Evolutionary conservation across 2,797 vertebrate genomes (phyloP).

Genomic region (Lithobates sylvaticus): DNA sequence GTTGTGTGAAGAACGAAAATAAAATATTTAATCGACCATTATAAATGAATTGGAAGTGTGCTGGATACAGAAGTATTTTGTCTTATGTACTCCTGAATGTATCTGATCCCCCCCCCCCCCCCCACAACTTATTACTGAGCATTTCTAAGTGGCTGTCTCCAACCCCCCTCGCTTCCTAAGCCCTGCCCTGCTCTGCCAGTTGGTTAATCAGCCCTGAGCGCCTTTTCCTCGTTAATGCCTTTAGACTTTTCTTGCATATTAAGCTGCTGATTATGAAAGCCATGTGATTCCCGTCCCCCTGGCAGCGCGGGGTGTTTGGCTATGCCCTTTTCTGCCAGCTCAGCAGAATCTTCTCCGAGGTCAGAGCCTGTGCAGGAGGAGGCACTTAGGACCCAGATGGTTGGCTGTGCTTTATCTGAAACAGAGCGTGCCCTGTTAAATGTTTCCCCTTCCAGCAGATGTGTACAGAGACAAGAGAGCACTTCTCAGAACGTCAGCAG

Average conservation of each 20-base stretch:
- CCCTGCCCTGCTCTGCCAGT: slow-evolving; percentile 34
- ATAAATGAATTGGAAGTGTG: no score
- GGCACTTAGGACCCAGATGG: not conserved
- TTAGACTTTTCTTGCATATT: slow-evolving; percentile 41
- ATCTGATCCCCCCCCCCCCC: no score
- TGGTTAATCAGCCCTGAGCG: slow-evolving; percentile 40
- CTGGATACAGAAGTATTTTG: no score
- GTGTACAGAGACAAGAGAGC: not conserved
- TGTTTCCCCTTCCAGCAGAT: slow-evolving; percentile 17
- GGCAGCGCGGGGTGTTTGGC: not conserved
- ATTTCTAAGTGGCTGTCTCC: slow-evolving; percentile 21
- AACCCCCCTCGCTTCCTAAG: not conserved
- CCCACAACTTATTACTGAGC: not conserved
- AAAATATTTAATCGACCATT: no score
- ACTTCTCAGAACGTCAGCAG: not conserved
- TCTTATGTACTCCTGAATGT: no score
- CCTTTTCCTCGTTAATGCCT: slow-evolving; percentile 44
- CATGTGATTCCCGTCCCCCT: not conserved
- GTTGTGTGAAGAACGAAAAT: no score
- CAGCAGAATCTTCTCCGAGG: slow-evolving; percentile 5
- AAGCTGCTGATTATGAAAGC: slow-evolving; percentile 31
- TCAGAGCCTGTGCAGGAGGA: not conserved
- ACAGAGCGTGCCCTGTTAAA: not conserved
- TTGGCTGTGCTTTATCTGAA: not conserved
- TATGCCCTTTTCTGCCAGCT: not conserved